A percentile compares a stretch with the other conserved stretches of the same genome.
These are phyloP conservation scores for Sebastes oblongus DNA, from an alignment of 2,797 vertebrate species.

Conservation along the genomic window DNA sequence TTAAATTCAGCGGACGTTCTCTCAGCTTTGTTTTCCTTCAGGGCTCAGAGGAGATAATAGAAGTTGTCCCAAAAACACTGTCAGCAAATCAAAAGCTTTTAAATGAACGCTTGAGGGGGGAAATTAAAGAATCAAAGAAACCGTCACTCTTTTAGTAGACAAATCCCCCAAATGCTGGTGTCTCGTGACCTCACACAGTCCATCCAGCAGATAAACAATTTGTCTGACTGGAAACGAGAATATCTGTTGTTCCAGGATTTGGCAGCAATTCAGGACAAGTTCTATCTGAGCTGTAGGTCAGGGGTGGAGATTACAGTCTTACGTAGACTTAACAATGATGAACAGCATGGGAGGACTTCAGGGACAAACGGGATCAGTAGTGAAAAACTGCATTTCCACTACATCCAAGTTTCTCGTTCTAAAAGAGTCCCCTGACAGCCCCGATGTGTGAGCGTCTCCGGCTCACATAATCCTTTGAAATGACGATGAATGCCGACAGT, in stretches of 20 bases:
- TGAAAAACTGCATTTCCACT: slow-evolving; percentile 26
- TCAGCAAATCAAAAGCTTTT: neutral
- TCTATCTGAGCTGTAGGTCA: slow-evolving; percentile 50
- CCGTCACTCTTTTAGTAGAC: neutral
- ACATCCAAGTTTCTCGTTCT: slow-evolving; percentile 18
- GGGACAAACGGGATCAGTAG: slow-evolving; percentile 32
- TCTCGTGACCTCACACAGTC: neutral
- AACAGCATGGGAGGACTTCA: slow-evolving; percentile 41
- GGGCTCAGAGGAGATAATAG: slow-evolving; percentile 20
- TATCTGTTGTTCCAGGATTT: neutral
- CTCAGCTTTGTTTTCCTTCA: neutral
- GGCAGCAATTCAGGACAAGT: slow-evolving; percentile 40
- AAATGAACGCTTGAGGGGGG: too few species aligned
- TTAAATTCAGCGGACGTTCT: neutral
- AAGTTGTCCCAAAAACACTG: slow-evolving; percentile 46
- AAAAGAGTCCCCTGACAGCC: slow-evolving; percentile 14
- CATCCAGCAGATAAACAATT: neutral
- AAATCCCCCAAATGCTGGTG: neutral
- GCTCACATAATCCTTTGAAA: slow-evolving; percentile 38
- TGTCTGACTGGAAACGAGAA: neutral
- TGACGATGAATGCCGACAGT: slow-evolving; percentile 45
- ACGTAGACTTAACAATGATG: slow-evolving; percentile 24
- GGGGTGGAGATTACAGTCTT: slow-evolving; percentile 28
- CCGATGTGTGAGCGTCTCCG: slow-evolving; percentile 14
- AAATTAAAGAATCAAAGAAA: slow-evolving; percentile 5